Base-by-base conservation (phyloP, 2,113 vertebrate genomes). In the Nesospiza acunhae region DNA sequence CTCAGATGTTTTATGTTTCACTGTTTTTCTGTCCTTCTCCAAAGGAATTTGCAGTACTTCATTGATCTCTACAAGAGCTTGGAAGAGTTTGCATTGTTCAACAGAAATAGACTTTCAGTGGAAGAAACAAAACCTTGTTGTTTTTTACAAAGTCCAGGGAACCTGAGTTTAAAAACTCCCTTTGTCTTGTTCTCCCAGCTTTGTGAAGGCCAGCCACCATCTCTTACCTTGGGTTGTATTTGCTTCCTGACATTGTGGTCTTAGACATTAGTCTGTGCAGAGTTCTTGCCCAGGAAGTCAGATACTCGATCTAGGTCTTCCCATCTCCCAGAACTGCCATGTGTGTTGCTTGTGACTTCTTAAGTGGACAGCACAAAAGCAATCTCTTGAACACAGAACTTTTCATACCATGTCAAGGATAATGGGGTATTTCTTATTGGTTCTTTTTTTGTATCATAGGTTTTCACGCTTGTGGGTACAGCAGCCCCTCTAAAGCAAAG, bases 371-470 rank as follows among this genome's bases (percentile, higher is more conserved):
- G 22, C 8, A 35, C n/a, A 28, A 44, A 42, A 23, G 2, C 21
- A 68, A 6, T 22, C 18, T 22, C 78, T 74, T 69, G 18, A 50
- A 74, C 46, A 49, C 1, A 63, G 12, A 28, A 27, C 16, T 55
- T 74, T 4, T 63, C 1, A 2, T 64, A 46, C 39, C 9, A 55
- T 0, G 1, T 10, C 9, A 63, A 63, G 13, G 8, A 67, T 84
- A 85, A 77, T 30, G 6, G n/a, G 10, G 8, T 63, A 21, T 8
- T 31, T 58, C 67, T 39, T 39, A 41, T 37, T 52, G 21, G 6
- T 52, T 62, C 13, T 47, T 76, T 20, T 50, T 16, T 39, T 56
- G 5, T 31, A 24, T 26, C 13, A 10, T 15, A 28, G 11, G 4
- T 86, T 89, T 86, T 60, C 41, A 23, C 66, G 46, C 28, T 66